Percentiles rank a stretch among this genome's conserved stretches.
These are phyloP conservation scores for Clusia tigrina DNA, from an alignment of 2,888 invertebrate genomes.

Conservation along the genomic window DNA sequence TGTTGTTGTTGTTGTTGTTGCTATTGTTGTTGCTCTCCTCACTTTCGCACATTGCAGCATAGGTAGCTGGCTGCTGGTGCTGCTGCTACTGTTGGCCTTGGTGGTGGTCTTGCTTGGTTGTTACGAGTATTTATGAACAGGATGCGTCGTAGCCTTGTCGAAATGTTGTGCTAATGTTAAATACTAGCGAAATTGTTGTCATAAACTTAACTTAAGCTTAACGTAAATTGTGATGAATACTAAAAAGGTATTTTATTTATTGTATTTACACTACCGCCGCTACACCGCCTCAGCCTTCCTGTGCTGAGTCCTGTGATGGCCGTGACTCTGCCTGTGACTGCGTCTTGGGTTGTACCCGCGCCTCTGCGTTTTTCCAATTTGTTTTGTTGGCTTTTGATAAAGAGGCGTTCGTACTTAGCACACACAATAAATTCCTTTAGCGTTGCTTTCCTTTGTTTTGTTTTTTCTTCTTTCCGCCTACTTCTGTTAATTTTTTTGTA, in stretches of 20 bases:
- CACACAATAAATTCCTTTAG: slow-evolving; percentile 14
- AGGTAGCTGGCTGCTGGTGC: background rate
- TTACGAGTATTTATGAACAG: slow-evolving; percentile 18
- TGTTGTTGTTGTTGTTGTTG: slow-evolving; percentile 5
- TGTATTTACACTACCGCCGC: slow-evolving; percentile 38
- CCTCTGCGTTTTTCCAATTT: too few species aligned
- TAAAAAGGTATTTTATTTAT: slow-evolving; percentile 58
- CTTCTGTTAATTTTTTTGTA: slow-evolving; percentile 17
- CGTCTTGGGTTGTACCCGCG: too few species aligned
- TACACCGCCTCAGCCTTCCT: background rate
- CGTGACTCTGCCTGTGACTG: too few species aligned
- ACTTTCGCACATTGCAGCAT: too few species aligned
- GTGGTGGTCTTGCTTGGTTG: background rate
- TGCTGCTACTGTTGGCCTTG: background rate
- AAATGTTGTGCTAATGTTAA: slow-evolving; percentile 20
- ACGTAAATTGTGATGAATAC: slow-evolving; percentile 57
- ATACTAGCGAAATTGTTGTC: slow-evolving; percentile 29
- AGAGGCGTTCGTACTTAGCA: too few species aligned
- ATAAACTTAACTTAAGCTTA: slow-evolving; percentile 35
- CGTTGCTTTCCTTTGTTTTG: slow-evolving; percentile 38
- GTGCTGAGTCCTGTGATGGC: too few species aligned
- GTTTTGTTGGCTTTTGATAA: too few species aligned
- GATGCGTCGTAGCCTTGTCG: slow-evolving; percentile 11
- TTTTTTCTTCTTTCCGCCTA: slow-evolving; percentile 5
- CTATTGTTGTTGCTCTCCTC: background rate